Conservation (phyloP, 2,888 invertebrate genomes). For the Drosophila paranaensis region DNA sequence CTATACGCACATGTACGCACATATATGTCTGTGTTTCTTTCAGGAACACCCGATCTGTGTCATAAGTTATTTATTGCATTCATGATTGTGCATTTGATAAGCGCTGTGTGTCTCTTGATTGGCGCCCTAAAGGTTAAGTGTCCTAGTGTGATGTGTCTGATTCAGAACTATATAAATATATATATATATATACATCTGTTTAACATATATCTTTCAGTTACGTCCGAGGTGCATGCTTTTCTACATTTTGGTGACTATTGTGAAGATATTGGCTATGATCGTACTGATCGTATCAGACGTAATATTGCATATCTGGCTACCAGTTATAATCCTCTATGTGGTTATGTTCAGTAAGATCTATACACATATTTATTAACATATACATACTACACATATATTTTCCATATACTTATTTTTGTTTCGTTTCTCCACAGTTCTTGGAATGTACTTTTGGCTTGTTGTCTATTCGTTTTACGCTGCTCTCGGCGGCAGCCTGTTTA, state of each 20-base stretch:
- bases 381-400: neutral
- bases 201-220: conserved; percentile 25
- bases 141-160: no score
- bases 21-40: no score
- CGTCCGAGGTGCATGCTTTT: conserved; percentile 36
- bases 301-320: conserved; percentile 3
- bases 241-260: conserved; percentile 34
- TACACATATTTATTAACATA: no score
- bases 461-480: conserved; percentile 72
- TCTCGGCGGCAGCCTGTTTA: conserved; percentile 62
- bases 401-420: neutral
- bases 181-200: neutral
- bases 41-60: conserved; percentile 63
- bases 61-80: conserved; percentile 56
- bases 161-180: no score
- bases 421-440: conserved; percentile 24
- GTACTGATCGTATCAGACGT: conserved; percentile 40
- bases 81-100: conserved; percentile 43
- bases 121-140: conserved; percentile 48
- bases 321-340: conserved; percentile 26
- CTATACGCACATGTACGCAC: no score
- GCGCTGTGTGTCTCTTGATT: conserved; percentile 31
- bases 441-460: conserved; percentile 63
- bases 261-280: conserved; percentile 45
- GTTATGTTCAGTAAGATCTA: conserved; percentile 39